Conservation (phyloP, 2,113 vertebrate genomes). For the Toxotes chatareus region DNA sequence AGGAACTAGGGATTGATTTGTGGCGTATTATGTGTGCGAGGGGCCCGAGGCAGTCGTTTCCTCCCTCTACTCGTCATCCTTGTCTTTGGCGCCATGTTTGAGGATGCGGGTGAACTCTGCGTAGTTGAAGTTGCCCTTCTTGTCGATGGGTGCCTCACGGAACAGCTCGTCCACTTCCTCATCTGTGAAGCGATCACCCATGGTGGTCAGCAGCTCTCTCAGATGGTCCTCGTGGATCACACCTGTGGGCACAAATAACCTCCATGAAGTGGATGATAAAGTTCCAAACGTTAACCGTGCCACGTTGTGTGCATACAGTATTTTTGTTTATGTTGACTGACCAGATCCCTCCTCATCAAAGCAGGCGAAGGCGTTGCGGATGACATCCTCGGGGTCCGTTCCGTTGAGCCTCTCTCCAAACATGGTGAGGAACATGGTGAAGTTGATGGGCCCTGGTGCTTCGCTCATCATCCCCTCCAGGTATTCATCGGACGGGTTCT, state of each 20-base stretch:
- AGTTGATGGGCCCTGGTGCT: constrained; percentile 98
- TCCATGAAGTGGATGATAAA: neutral
- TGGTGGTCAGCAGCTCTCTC: constrained; percentile 97
- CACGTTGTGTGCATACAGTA: neutral
- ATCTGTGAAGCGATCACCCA: constrained; percentile 98
- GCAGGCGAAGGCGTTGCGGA: constrained; percentile 98
- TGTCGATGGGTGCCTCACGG: constrained; percentile 97
- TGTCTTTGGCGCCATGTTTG: constrained; percentile 94
- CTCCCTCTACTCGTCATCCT: constrained; percentile 84
- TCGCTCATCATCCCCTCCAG: constrained; percentile 99
- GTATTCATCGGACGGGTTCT: constrained; percentile 98
- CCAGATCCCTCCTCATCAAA: constrained; percentile 97
- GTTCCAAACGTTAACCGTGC: neutral
- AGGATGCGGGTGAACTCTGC: constrained; percentile 99
- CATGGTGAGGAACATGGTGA: constrained; percentile 99
- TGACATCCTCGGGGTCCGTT: constrained; percentile 97
- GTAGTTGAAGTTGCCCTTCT: constrained; percentile 99
- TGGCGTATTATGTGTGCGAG: constrained; percentile 32
- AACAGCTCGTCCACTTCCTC: constrained; percentile 99
- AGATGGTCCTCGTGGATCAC: constrained; percentile 97
- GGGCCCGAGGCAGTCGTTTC: neutral
- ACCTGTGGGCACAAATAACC: constrained; percentile 76
- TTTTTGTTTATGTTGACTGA: constrained; percentile 55
- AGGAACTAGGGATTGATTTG: constrained; percentile 11
- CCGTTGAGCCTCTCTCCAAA: constrained; percentile 98